Evolutionary conservation across 2,113 vertebrate species (phyloP).

Genomic region (Prinia subflava): DNA sequence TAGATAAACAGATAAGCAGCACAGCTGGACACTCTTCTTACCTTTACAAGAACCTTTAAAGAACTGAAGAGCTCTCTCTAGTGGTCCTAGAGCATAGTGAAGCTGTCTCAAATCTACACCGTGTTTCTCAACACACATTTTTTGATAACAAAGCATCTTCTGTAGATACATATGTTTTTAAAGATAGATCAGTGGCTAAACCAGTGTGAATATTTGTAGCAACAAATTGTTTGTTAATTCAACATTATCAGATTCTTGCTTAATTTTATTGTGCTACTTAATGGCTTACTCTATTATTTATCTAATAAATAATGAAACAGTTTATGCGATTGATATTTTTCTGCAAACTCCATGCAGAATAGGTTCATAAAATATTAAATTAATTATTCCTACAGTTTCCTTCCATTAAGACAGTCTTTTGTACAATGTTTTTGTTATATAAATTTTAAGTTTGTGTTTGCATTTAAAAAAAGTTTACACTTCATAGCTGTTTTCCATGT

Average conservation of each 20-base stretch:
- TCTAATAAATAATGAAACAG: constrained; percentile 73
- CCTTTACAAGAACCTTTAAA: constrained; percentile 58
- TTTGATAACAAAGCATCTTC: constrained; percentile 23
- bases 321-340: constrained; percentile 60
- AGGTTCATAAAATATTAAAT: constrained; percentile 78
- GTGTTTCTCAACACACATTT: neutral
- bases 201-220: constrained; percentile 44
- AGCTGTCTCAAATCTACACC: neutral
- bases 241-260: constrained; percentile 72
- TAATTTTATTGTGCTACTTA: constrained; percentile 74
- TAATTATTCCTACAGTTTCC: constrained; percentile 66
- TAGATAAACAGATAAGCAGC: constrained; percentile 21
- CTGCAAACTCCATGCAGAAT: constrained; percentile 58
- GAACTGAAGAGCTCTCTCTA: constrained; percentile 85
- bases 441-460: constrained; percentile 12
- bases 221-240: constrained; percentile 72
- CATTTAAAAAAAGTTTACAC: neutral
- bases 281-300: constrained; percentile 74
- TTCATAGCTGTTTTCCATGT: neutral
- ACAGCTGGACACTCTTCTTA: constrained; percentile 32
- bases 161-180: constrained; percentile 22
- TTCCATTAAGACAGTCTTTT: constrained; percentile 58
- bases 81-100: constrained; percentile 64
- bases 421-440: constrained; percentile 39
- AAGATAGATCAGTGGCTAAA: constrained; percentile 32